Base-by-base conservation (phyloP, 1,140 invertebrate genomes). In the Drosophila burlai region DNA sequence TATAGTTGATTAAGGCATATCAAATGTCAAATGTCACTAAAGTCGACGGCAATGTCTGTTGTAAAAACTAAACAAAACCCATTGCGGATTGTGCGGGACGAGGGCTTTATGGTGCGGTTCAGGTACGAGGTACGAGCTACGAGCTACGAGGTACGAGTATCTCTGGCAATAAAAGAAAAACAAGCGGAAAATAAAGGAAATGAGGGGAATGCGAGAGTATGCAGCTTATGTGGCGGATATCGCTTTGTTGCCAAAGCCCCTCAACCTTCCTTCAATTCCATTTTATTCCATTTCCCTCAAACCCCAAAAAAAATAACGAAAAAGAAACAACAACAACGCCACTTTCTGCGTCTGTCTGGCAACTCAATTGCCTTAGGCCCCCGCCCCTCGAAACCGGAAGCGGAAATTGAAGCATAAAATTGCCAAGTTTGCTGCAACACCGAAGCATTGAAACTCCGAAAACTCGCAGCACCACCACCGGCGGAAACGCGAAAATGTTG, bases 1-100 rank as follows among this genome's bases (percentile, higher is more conserved):
- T 90, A 90, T 90, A 90, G 85, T 90, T 90, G 85, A 90, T 90
- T 90, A 90, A 90, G 86, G 79, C 85, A 90, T 90, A 90, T 90
- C 85, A 90, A 90, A 90, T 90, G 82, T 90, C 85, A 89, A 87
- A 89, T 84, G 84, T 84, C 84, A 89, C 73, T 73, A 78, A 79
- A 79, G 85, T 75, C 77, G 81, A 87, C 84, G 80, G 76, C 80
- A 47, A 76, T 77, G 83, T 69, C 83, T 81, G 83, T 63, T 87
- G 83, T 89, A 89, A 89, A 89, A 89, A 84, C 81, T 75, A 89
- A 87, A 78, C 68, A 73, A 76, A 77, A 79, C 69, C 69, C 68
- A 73, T 61, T 71, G 68, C 38, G 57, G 72, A 47, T 42, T 65
- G 60, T 43, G 46, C 26, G 50, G 50, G 62, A 61, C 43, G 67